These are phyloP conservation scores for Carabus problematicus DNA, from an alignment of 2,888 invertebrate genomes.

Conservation along the genomic window DNA sequence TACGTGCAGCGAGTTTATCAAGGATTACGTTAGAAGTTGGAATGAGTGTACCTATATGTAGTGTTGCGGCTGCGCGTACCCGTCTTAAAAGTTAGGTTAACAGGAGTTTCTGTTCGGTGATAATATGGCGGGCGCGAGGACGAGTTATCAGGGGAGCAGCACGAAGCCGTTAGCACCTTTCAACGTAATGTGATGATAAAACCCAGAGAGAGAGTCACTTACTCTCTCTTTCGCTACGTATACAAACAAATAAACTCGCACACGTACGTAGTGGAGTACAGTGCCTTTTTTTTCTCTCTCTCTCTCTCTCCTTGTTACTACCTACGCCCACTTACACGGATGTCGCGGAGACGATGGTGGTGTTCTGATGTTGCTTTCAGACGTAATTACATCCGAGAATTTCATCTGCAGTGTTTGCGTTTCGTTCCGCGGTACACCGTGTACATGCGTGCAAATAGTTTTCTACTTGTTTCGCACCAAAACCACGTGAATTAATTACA, in stretches of 20 bases:
- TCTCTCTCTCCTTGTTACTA: too few relatives aligned
- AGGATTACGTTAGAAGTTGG: slow-evolving; percentile 27
- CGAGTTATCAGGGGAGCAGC: slow-evolving; percentile 24
- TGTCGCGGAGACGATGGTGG: too few relatives aligned
- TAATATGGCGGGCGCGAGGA: slow-evolving; percentile 5
- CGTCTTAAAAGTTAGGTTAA: neutral
- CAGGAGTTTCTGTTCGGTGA: slow-evolving; percentile 4
- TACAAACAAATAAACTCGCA: neutral
- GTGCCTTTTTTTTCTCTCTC: too few relatives aligned
- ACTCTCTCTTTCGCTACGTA: too few relatives aligned
- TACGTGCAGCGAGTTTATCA: slow-evolving; percentile 36
- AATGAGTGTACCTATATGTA: too few relatives aligned
- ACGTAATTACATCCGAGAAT: slow-evolving; percentile 20
- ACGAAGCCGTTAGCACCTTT: slow-evolving; percentile 22
- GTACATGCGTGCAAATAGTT: slow-evolving; percentile 11
- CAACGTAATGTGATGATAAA: slow-evolving; percentile 26
- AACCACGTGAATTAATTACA: too few relatives aligned
- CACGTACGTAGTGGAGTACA: too few relatives aligned
- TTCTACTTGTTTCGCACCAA: neutral
- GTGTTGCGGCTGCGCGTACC: neutral
- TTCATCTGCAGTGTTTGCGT: slow-evolving; percentile 17
- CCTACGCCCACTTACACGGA: too few relatives aligned
- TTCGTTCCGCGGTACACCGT: neutral
- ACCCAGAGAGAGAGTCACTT: neutral
- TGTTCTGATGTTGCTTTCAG: slow-evolving; percentile 12